phyloP scores from a whole-genome alignment of 2,797 vertebrate species.

The Phalanger gymnotis region DNA sequence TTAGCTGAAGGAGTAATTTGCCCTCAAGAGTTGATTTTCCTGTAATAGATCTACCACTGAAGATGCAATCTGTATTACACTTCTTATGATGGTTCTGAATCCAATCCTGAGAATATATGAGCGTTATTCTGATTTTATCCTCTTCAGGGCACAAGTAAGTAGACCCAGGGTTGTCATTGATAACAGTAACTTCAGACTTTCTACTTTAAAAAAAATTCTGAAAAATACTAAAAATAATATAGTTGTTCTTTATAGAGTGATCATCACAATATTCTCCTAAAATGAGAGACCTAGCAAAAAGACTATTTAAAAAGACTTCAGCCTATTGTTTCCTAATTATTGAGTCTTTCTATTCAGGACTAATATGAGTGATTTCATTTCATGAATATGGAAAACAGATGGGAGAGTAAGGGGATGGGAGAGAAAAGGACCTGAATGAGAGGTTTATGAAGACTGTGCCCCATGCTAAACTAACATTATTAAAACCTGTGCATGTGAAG shows the following conservation, averaged over 20 bases:
- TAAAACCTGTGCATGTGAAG: not conserved
- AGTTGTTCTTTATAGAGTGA: not conserved
- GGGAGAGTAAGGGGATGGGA: not conserved
- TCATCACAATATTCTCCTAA: slow-evolving; percentile 38
- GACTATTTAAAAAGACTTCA: slow-evolving; percentile 62
- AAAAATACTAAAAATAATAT: slow-evolving; percentile 36
- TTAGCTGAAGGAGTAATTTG: not conserved
- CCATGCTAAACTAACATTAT: not conserved
- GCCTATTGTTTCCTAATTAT: slow-evolving; percentile 58
- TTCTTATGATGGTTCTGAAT: slow-evolving; percentile 27
- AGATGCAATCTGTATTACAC: slow-evolving; percentile 3
- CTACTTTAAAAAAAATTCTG: slow-evolving; percentile 46
- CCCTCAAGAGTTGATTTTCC: not conserved
- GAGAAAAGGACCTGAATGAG: not conserved
- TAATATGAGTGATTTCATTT: slow-evolving; percentile 62
- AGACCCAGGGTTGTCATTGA: slow-evolving; percentile 51
- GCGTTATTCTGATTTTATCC: slow-evolving; percentile 66
- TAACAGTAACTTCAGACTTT: slow-evolving; percentile 42
- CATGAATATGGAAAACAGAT: slow-evolving; percentile 59
- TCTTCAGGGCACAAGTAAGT: slow-evolving; percentile 76
- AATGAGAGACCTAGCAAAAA: slow-evolving; percentile 53
- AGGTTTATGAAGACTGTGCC: slow-evolving; percentile 16
- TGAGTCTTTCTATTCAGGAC: slow-evolving; percentile 59
- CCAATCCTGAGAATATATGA: not conserved
- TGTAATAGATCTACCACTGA: not conserved